These are phyloP conservation scores for Archegozetes longisetosus DNA, from an alignment of 1,140 invertebrate genomes.

Conservation along the genomic window DNA sequence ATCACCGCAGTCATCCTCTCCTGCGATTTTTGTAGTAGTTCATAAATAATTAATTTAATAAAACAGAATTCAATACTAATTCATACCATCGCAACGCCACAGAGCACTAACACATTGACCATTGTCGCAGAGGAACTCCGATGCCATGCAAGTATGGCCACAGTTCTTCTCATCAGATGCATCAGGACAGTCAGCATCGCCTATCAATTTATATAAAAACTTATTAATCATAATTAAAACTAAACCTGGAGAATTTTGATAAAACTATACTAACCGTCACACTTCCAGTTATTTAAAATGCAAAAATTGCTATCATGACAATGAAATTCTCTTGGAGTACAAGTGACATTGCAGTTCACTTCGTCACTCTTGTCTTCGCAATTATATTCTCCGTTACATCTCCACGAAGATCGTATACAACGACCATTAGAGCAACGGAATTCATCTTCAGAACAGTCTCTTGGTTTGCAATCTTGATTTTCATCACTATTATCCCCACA, in stretches of 20 bases:
- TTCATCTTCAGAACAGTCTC: conserved; percentile 63
- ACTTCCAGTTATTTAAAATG: conserved; percentile 27
- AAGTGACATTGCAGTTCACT: conserved; percentile 62
- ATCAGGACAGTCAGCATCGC: conserved; percentile 44
- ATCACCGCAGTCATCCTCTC: conserved; percentile 81
- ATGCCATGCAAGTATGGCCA: conserved; percentile 31
- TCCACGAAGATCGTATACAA: conserved; percentile 48
- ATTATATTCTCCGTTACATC: conserved; percentile 45
- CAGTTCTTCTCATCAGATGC: conserved; percentile 58
- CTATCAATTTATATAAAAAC: too few relatives aligned
- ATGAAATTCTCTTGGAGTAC: conserved; percentile 30
- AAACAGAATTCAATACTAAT: conserved; percentile 3
- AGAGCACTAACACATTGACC: conserved; percentile 32
- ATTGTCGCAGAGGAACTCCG: conserved; percentile 38
- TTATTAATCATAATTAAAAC: too few relatives aligned
- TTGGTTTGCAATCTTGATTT: conserved; percentile 51
- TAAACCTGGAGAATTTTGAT: conserved; percentile 22
- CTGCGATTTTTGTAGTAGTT: conserved; percentile 22
- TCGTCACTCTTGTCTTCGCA: conserved; percentile 26
- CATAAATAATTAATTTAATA: not conserved
- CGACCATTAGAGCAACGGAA: conserved; percentile 77
- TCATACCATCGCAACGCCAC: conserved; percentile 21
- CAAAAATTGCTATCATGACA: conserved; percentile 26
- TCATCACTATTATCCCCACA: conserved; percentile 91
- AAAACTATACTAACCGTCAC: conserved; percentile 29